Percentiles rank a stretch among this genome's conserved stretches.
These are phyloP conservation scores for Megamerina dolium DNA, from an alignment of 2,888 invertebrate genomes.

Conservation along the genomic window DNA sequence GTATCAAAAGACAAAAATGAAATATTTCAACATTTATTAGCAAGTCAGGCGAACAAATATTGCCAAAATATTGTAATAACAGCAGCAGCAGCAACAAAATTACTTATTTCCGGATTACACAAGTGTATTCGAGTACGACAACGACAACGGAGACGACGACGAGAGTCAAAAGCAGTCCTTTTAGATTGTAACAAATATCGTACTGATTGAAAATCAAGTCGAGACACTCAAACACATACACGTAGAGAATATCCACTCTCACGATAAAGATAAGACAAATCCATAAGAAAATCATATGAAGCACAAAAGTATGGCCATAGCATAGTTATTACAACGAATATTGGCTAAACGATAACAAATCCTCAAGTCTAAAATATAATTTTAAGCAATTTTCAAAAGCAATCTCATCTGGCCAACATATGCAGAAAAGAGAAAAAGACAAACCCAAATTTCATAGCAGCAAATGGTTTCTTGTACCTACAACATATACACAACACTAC, in stretches of 20 bases:
- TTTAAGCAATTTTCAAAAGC: no score
- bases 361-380: conserved; percentile 2
- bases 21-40: no score
- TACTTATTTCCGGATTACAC: no score
- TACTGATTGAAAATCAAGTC: conserved; percentile 14
- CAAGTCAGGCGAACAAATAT: no score
- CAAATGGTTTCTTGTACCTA: conserved; percentile 44
- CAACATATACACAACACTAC: no score
- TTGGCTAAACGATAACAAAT: background rate
- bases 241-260: conserved; percentile 18
- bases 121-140: no score
- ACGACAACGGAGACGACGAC: no score
- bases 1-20: no score
- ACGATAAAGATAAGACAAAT: conserved; percentile 24
- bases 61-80: conserved; percentile 1
- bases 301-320: background rate
- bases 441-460: conserved; percentile 21
- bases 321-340: no score
- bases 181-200: no score
- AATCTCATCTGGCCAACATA: background rate
- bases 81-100: conserved; percentile 16
- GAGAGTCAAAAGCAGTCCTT: no score
- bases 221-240: conserved; percentile 1
- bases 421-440: background rate
- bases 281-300: conserved; percentile 23